These are phyloP conservation scores for Allygus modestus DNA, from an alignment of 2,888 invertebrate species.

Conservation along the genomic window DNA sequence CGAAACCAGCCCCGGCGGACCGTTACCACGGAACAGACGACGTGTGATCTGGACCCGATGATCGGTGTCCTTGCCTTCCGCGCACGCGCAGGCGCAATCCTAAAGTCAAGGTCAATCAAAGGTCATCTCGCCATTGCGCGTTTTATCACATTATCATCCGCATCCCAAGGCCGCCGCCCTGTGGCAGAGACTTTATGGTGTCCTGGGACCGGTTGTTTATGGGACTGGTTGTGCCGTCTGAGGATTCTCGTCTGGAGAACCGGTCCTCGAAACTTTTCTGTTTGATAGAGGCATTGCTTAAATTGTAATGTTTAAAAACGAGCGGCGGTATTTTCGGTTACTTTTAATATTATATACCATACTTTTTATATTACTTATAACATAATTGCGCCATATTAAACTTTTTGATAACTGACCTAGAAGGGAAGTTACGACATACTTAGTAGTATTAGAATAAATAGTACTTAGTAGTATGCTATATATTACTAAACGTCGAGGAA, in stretches of 20 bases:
- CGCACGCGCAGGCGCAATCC: neutral
- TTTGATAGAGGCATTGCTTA: neutral
- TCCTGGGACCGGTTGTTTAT: constrained; percentile 11
- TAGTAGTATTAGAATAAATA: too few relatives aligned
- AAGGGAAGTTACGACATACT: too few relatives aligned
- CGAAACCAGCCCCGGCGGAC: constrained; percentile 10
- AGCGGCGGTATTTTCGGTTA: neutral
- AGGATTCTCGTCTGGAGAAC: neutral
- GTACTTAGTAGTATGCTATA: too few relatives aligned
- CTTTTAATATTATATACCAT: too few relatives aligned
- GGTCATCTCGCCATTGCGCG: constrained; percentile 13
- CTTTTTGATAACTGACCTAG: too few relatives aligned
- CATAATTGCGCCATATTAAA: too few relatives aligned
- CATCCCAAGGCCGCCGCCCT: neutral
- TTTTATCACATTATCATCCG: constrained; percentile 29
- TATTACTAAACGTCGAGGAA: too few relatives aligned
- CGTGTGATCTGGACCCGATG: neutral
- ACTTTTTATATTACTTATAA: too few relatives aligned
- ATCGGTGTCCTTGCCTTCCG: neutral
- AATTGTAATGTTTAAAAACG: neutral
- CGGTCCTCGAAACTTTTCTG: neutral
- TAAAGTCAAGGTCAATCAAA: constrained; percentile 31
- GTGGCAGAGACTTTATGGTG: constrained; percentile 15
- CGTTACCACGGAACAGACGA: neutral
- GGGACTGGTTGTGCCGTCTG: constrained; percentile 4